A percentile compares a stretch with the other conserved stretches of the same genome.
Conservation (phyloP, 2,797 vertebrate genomes). For the Lutjanus argentimaculatus region DNA sequence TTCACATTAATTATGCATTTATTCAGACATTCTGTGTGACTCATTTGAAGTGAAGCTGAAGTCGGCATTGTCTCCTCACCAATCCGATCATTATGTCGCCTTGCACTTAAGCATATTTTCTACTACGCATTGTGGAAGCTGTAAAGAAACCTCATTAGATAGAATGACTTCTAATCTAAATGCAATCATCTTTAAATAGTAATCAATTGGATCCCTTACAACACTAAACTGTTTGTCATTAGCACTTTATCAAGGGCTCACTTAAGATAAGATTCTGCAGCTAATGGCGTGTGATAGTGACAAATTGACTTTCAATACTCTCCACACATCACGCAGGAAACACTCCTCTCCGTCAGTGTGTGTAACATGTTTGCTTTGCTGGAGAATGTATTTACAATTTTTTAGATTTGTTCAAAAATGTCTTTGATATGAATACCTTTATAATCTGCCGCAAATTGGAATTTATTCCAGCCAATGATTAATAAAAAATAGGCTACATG, state of each 20-base stretch:
- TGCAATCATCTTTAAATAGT: slow-evolving; percentile 83
- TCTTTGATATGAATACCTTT: slow-evolving; percentile 45
- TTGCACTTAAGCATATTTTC: slow-evolving; percentile 80
- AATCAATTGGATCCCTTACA: slow-evolving; percentile 82
- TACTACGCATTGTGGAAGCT: slow-evolving; percentile 75
- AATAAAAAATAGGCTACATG: slow-evolving; percentile 57
- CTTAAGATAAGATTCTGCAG: slow-evolving; percentile 79
- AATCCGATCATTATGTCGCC: slow-evolving; percentile 81
- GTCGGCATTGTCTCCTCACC: slow-evolving; percentile 77
- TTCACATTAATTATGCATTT: slow-evolving; percentile 81
- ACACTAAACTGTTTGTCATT: slow-evolving; percentile 83
- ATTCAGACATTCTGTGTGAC: slow-evolving; percentile 71
- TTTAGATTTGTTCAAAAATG: slow-evolving; percentile 32
- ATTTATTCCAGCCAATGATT: slow-evolving; percentile 55
- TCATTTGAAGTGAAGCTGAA: slow-evolving; percentile 78
- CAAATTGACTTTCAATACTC: slow-evolving; percentile 81
- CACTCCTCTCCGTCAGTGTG: slow-evolving; percentile 51
- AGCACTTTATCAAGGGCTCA: slow-evolving; percentile 79
- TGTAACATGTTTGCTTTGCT: slow-evolving; percentile 47
- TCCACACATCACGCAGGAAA: slow-evolving; percentile 51
- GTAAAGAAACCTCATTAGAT: slow-evolving; percentile 79
- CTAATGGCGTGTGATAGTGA: slow-evolving; percentile 78
- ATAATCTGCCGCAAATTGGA: slow-evolving; percentile 34
- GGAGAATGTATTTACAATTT: slow-evolving; percentile 46
- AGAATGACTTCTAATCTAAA: slow-evolving; percentile 82